Base-by-base conservation (phyloP, 2,113 vertebrate genomes). In the Ochotona princeps region DNA sequence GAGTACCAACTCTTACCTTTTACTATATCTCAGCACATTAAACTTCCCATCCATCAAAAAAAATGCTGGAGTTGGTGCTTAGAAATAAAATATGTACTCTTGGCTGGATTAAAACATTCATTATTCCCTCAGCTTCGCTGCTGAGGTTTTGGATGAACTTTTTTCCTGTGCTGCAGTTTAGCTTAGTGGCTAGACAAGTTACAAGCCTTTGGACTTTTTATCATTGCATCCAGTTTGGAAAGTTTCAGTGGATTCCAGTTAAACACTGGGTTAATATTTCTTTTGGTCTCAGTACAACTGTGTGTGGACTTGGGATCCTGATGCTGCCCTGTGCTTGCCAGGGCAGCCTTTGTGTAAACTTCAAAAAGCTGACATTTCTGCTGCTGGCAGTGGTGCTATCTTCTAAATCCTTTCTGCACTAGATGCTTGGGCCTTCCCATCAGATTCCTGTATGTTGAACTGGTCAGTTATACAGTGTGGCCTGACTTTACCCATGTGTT, bases 61-160 rank as follows among this genome's bases (percentile, higher is more conserved):
- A 96, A 93, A 89, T 93, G 49, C 90, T 91, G 60, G 94, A 84
- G 81, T 84, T 89, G 89, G 87, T 89, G 89, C 89, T 94, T 79
- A 91, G 73, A 94, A 92, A 90, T 94, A 73, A 96, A 96, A 84
- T 96, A 91, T 89, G 93, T 86, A 61, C 87, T 95, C 91, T 95
- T 95, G 94, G 89, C 96, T 94, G 78, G 78, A 92, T 92, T 94
- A 95, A 94, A 91, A 96, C 78, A 79, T 95, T 94, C 93, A 95
- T 95, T 94, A 96, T 95, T 96, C 93, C 94, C 95, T 96, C 96
- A 92, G 63, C 94, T 82, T 94, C 91, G 95, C 96, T 96, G 96
- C 96, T 96, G 96, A 96, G 96, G 96, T 96, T 94, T 97, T 0
- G 94, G 95, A 75, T 96, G 74, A 94, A 83, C 89, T 93, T 96